Evolutionary conservation across 2,888 invertebrate species (phyloP).

Genomic region (Tinea semifulvella): DNA sequence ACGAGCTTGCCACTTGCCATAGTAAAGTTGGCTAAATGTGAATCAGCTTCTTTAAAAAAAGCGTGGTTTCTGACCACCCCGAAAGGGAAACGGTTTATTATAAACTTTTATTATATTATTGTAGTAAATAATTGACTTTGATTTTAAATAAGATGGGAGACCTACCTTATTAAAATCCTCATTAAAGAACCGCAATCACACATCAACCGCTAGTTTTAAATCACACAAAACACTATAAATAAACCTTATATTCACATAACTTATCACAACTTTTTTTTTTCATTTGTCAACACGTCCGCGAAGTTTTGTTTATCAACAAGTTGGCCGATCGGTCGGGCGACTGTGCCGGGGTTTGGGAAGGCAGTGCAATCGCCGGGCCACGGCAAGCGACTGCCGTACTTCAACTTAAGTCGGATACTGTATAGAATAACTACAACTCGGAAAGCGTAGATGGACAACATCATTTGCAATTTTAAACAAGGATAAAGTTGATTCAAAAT

Average conservation of each 20-base stretch:
- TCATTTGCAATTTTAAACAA: too few relatives aligned
- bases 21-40: too few relatives aligned
- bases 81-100: too few relatives aligned
- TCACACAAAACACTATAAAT: neutral
- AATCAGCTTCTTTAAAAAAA: too few relatives aligned
- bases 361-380: conserved; percentile 3
- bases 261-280: neutral
- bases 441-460: too few relatives aligned
- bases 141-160: neutral
- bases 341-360: neutral
- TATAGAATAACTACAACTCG: too few relatives aligned
- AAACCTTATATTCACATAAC: neutral
- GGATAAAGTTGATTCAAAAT: too few relatives aligned
- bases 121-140: neutral
- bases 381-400: conserved; percentile 11
- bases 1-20: too few relatives aligned
- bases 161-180: conserved; percentile 2
- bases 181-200: neutral
- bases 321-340: neutral
- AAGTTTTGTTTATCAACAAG: conserved; percentile 7
- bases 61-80: too few relatives aligned
- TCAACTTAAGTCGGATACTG: neutral
- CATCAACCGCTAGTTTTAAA: neutral
- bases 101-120: too few relatives aligned
- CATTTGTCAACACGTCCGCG: neutral